Evolutionary conservation across 2,888 invertebrate species (phyloP).

Genomic region (Alsophila aescularia): DNA sequence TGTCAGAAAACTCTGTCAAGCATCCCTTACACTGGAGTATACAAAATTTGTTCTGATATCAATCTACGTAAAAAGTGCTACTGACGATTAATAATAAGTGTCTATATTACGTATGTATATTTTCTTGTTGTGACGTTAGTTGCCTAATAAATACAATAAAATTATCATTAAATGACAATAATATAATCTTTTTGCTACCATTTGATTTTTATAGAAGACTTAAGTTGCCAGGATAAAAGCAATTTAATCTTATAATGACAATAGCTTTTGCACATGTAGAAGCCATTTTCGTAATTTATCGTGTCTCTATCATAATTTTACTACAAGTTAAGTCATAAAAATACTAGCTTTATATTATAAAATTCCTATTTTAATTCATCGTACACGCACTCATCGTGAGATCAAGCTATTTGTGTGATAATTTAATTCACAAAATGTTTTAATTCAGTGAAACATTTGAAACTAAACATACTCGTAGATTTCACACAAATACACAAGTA

Average conservation of each 20-base stretch:
- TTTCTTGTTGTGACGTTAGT: not conserved
- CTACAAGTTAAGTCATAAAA: not conserved
- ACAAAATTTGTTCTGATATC: too few species aligned
- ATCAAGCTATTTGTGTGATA: constrained; percentile 5
- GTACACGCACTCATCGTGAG: constrained; percentile 1
- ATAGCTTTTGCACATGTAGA: not conserved
- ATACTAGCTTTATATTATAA: not conserved
- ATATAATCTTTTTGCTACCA: not conserved
- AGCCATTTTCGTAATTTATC: not conserved
- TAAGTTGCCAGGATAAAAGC: too few species aligned
- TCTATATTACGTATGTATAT: too few species aligned
- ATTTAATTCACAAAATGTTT: constrained; percentile 9
- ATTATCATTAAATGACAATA: not conserved
- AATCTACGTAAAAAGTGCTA: too few species aligned
- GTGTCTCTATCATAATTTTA: not conserved
- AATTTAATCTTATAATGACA: not conserved
- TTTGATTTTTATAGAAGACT: not conserved
- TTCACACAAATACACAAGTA: too few species aligned
- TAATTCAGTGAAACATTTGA: not conserved
- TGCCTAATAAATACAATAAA: not conserved
- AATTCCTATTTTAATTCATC: not conserved
- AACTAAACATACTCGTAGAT: not conserved
- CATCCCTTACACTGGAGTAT: too few species aligned
- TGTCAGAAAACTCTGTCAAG: too few species aligned
- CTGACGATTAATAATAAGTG: too few species aligned